Conservation (phyloP, 2,113 vertebrate species). For the Myrmophylax atrothorax region DNA sequence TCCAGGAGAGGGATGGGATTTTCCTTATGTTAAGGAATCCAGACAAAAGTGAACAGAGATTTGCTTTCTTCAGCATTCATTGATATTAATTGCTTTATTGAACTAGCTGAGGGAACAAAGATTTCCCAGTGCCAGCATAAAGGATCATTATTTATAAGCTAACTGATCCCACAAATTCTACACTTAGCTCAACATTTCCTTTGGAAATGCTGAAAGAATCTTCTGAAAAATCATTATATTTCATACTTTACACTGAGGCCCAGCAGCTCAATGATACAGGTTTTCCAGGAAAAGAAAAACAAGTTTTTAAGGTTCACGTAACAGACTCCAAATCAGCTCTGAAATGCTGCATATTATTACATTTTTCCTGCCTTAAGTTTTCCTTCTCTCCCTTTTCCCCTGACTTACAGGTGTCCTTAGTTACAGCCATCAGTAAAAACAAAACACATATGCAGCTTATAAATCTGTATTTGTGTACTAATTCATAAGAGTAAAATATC, state of each 20-base stretch:
- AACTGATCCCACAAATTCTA: conserved; percentile 79
- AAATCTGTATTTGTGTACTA: conserved; percentile 75
- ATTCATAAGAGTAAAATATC: conserved; percentile 76
- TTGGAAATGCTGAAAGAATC: conserved; percentile 72
- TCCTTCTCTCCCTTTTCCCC: conserved; percentile 64
- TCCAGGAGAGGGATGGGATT: conserved; percentile 59
- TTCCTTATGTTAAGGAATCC: conserved; percentile 75
- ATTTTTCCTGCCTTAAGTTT: conserved; percentile 64
- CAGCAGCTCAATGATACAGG: conserved; percentile 59
- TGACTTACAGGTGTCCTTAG: conserved; percentile 79
- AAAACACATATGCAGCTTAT: conserved; percentile 75
- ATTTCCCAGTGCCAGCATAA: conserved; percentile 79
- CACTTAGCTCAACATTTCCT: conserved; percentile 78
- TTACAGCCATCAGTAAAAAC: conserved; percentile 76
- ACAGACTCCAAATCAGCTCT: conserved; percentile 44
- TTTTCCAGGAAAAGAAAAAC: conserved; percentile 57
- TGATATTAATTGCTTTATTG: conserved; percentile 83
- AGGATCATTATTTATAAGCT: conserved; percentile 81
- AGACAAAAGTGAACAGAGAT: conserved; percentile 72
- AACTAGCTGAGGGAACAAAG: conserved; percentile 75
- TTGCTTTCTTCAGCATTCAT: conserved; percentile 79
- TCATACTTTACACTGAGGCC: conserved; percentile 57
- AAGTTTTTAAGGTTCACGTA: conserved; percentile 43
- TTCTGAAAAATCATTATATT: conserved; percentile 62
- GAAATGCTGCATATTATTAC: conserved; percentile 56